Evolutionary conservation across 1,140 invertebrate species (phyloP).

Genomic region (Leguminivora glycinivorella): DNA sequence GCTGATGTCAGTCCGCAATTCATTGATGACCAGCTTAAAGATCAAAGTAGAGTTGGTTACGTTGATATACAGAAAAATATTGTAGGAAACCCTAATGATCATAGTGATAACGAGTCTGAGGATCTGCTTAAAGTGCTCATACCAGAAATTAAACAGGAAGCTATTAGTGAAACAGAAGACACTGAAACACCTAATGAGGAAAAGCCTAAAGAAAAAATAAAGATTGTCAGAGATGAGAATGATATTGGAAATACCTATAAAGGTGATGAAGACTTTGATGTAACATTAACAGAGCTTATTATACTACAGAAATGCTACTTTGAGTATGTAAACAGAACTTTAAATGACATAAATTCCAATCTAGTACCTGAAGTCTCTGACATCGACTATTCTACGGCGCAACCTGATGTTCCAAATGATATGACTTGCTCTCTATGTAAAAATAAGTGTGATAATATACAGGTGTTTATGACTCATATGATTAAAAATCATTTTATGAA

Average conservation of each 20-base stretch:
- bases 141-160: slow-evolving; percentile 65
- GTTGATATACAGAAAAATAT: slow-evolving; percentile 50
- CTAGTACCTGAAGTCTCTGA: slow-evolving; percentile 53
- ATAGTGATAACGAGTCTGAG: slow-evolving; percentile 29
- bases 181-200: slow-evolving; percentile 32
- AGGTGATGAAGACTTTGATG: slow-evolving; percentile 72
- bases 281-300: slow-evolving; percentile 66
- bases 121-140: slow-evolving; percentile 44
- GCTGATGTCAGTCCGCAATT: slow-evolving; percentile 66
- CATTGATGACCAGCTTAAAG: slow-evolving; percentile 56
- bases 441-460: slow-evolving; percentile 43
- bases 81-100: slow-evolving; percentile 16
- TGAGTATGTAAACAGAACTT: slow-evolving; percentile 58
- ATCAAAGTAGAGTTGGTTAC: slow-evolving; percentile 56
- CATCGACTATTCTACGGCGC: slow-evolving; percentile 52
- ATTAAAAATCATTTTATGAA: slow-evolving; percentile 68
- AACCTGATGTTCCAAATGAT: slow-evolving; percentile 42
- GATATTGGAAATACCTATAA: slow-evolving; percentile 49
- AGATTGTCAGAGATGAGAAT: slow-evolving; percentile 45
- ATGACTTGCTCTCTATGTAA: slow-evolving; percentile 61
- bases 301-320: slow-evolving; percentile 62
- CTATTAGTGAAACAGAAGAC: slow-evolving; percentile 42
- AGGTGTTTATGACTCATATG: slow-evolving; percentile 58
- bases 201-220: slow-evolving; percentile 31
- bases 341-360: slow-evolving; percentile 54